Conservation (phyloP, 2,888 invertebrate genomes). For the Labia minor region DNA sequence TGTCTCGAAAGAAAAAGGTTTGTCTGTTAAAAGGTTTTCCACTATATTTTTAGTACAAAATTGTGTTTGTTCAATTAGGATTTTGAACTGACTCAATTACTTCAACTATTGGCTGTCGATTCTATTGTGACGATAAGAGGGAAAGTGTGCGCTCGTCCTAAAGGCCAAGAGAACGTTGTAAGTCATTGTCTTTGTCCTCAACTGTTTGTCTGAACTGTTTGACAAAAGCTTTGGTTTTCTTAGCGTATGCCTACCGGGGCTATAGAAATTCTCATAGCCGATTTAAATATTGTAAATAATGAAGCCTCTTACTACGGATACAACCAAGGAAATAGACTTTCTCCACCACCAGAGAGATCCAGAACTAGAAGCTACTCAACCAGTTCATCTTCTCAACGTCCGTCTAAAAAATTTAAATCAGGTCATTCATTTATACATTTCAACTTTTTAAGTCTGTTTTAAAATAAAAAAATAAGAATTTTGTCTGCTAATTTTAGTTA, state of each 20-base stretch:
- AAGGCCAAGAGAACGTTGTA: slow-evolving; percentile 34
- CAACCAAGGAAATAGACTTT: slow-evolving; percentile 19
- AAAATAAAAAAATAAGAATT: no score
- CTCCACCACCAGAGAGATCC: slow-evolving; percentile 20
- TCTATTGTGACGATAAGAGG: slow-evolving; percentile 19
- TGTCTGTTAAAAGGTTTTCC: slow-evolving; percentile 6
- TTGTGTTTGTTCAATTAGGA: slow-evolving; percentile 13
- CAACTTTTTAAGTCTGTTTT: not conserved
- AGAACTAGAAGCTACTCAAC: slow-evolving; percentile 26
- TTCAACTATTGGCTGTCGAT: slow-evolving; percentile 18
- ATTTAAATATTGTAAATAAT: slow-evolving; percentile 41
- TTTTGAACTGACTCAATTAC: slow-evolving; percentile 4
- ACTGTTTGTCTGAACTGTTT: not conserved
- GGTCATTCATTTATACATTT: not conserved
- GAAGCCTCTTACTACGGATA: slow-evolving; percentile 32
- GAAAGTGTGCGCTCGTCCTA: slow-evolving; percentile 19
- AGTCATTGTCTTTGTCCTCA: slow-evolving; percentile 16
- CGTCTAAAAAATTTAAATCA: slow-evolving; percentile 20
- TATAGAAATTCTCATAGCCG: slow-evolving; percentile 45
- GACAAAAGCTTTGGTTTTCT: slow-evolving; percentile 18
- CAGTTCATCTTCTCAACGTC: slow-evolving; percentile 16
- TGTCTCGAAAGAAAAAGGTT: slow-evolving; percentile 23
- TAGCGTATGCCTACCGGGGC: slow-evolving; percentile 48
- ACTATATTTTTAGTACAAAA: not conserved
- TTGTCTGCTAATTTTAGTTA: no score